Evolutionary conservation across 2,888 invertebrate genomes (phyloP).

Genomic region (Maniola hyperantus): DNA sequence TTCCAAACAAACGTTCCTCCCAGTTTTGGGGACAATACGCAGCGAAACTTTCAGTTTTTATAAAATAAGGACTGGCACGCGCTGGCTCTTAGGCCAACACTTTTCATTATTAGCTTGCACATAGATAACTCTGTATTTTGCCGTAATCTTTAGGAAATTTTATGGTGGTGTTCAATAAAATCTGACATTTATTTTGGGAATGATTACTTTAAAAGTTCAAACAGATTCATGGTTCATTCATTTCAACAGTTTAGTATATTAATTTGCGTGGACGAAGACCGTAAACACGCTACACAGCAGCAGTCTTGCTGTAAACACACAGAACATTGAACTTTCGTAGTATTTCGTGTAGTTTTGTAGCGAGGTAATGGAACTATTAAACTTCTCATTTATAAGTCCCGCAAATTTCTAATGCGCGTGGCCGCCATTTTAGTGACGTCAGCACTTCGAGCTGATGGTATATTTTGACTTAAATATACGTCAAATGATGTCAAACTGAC

Average conservation of each 20-base stretch:
- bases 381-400: no score
- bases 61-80: no score
- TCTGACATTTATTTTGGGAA: not conserved
- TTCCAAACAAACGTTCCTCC: no score
- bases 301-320: slow-evolving; percentile 49
- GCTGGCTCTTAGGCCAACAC: no score
- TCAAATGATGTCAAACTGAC: no score
- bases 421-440: no score
- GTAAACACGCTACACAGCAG: slow-evolving; percentile 44
- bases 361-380: not conserved
- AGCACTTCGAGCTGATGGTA: no score
- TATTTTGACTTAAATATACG: no score
- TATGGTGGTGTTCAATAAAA: not conserved
- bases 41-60: no score
- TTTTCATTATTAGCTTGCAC: not conserved
- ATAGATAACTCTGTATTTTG: not conserved
- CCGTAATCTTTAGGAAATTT: not conserved
- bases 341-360: not conserved
- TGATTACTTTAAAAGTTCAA: slow-evolving; percentile 4
- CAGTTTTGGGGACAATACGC: no score
- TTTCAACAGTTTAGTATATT: slow-evolving; percentile 12
- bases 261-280: slow-evolving; percentile 52
- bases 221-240: not conserved
- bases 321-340: slow-evolving; percentile 64
- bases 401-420: no score